Evolutionary conservation across 2,888 invertebrate genomes (phyloP).

Genomic region (Pilophorus perplexus): DNA sequence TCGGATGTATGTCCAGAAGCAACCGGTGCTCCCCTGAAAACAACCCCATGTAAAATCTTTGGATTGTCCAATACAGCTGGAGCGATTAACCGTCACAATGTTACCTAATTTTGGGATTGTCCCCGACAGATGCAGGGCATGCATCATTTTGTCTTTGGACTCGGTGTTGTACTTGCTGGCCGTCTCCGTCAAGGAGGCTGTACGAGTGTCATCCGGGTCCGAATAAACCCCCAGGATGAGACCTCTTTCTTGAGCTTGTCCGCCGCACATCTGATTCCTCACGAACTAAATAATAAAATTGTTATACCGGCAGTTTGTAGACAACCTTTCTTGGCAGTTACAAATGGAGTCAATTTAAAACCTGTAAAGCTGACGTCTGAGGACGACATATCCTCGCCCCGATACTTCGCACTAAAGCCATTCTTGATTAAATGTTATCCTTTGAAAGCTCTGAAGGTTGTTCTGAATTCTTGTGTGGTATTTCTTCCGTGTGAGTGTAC

Average conservation of each 20-base stretch:
- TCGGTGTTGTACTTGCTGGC: constrained; percentile 61
- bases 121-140: constrained; percentile 48
- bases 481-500: no score
- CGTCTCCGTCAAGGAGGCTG: constrained; percentile 48
- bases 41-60: constrained; percentile 54
- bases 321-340: no score
- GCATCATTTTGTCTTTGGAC: constrained; percentile 53
- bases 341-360: no score
- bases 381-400: no score
- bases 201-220: constrained; percentile 20
- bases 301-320: no score
- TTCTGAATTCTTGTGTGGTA: no score
- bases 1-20: constrained; percentile 63
- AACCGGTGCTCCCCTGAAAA: constrained; percentile 54
- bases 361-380: no score
- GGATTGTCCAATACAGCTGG: constrained; percentile 54
- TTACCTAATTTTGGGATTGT: constrained; percentile 58
- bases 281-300: no score
- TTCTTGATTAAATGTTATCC: no score
- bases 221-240: constrained; percentile 36
- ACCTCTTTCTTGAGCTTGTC: constrained; percentile 18
- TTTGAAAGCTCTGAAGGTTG: no score
- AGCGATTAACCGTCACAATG: no score
- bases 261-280: constrained; percentile 23
- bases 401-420: no score